Evolutionary conservation across 2,797 vertebrate species (phyloP).

Genomic region (Intellagama lesueurii): DNA sequence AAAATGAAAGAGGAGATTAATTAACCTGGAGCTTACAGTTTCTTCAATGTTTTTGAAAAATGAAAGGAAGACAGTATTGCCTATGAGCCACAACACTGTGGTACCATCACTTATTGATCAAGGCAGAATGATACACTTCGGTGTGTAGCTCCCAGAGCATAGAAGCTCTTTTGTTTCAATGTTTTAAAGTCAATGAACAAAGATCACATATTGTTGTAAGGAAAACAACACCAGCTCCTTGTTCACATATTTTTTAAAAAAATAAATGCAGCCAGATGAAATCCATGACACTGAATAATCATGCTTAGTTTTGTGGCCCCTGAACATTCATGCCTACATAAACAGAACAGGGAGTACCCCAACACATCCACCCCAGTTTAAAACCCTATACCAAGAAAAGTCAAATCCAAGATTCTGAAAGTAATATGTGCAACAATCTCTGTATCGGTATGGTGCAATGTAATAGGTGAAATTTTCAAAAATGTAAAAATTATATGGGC

Average conservation of each 20-base stretch:
- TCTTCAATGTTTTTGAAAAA: constrained; percentile 11
- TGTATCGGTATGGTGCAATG: not conserved
- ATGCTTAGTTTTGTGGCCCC: not conserved
- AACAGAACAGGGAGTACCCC: not conserved
- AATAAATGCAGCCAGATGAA: not conserved
- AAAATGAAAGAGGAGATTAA: constrained; percentile 18
- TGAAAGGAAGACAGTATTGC: constrained; percentile 15
- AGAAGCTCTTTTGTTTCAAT: constrained; percentile 17
- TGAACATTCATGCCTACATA: not conserved
- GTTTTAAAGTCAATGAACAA: constrained; percentile 29
- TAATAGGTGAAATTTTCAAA: not conserved
- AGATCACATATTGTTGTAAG: not conserved
- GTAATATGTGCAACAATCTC: too few species aligned
- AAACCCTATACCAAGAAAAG: not conserved
- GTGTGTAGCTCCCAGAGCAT: not conserved
- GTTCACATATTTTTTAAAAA: not conserved
- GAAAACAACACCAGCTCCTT: constrained; percentile 11
- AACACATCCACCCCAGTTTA: not conserved
- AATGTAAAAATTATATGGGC: not conserved
- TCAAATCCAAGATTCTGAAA: constrained; percentile 1
- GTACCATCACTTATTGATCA: constrained; percentile 31
- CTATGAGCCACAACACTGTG: constrained; percentile 1
- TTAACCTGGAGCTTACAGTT: constrained; percentile 15
- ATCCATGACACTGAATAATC: not conserved
- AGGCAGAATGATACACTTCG: not conserved